Base-by-base conservation (phyloP, 2,113 vertebrate genomes). In the Tenebrosternarchus preto region DNA sequence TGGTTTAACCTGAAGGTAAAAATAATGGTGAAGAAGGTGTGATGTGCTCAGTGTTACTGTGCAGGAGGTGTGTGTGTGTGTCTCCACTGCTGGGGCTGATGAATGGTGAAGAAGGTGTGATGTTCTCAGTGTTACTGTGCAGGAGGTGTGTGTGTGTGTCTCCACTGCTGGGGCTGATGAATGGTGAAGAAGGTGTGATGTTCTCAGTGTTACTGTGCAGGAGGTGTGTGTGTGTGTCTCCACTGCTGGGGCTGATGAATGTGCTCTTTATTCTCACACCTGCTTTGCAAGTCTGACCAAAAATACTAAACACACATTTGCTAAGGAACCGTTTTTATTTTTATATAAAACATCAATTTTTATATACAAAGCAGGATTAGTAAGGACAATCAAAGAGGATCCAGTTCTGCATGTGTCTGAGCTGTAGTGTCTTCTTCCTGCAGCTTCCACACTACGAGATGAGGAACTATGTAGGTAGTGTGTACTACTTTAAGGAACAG, bases 331-430 rank as follows among this genome's bases (percentile, higher is more conserved):
- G 27, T 2, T 61, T 20, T 66, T 33, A 25, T 1, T 12, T 50
- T 2, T 12, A 15, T 50, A 50, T 50, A 11, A 50, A 50, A 50
- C 15, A 50, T 50, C 12, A 15, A 50, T 50, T 15, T 50, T 15
- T 15, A 11, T 50, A 31, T 31, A 46, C 31, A 87, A 87, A 88
- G 85, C 73, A 86, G 85, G 86, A 91, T 91, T 89, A 88, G 82
- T 77, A 88, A 90, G 91, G 84, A 83, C 88, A 91, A 90, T 92
- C 85, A 91, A 87, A 67, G 78, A 83, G 89, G 89, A 92, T 92
- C 90, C 90, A 43, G 90, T 91, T 90, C 91, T 88, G 82, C 82
- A 90, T 88, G 86, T 73, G 79, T 82, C 77, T 87, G 82, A 84
- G 83, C 81, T 91, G 85, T 77, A 36, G 80, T 83, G 74, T 74